Base-by-base conservation (phyloP, 2,888 invertebrate species). In the Metellina segmentata region DNA sequence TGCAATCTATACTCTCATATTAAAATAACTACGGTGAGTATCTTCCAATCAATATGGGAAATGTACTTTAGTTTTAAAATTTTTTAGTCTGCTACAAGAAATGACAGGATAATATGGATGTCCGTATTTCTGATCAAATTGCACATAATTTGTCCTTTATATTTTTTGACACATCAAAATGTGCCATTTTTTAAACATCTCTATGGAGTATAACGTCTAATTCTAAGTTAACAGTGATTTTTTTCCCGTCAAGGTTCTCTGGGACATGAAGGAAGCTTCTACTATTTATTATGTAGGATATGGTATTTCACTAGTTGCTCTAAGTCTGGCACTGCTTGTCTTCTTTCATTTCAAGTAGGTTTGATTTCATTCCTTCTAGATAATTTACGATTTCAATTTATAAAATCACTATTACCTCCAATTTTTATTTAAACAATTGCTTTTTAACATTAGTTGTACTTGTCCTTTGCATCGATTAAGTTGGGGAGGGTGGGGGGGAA, bases 301-400 rank as follows among this genome's bases (percentile, higher is more conserved):
- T 95, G 96, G 97, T 89, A 95, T 98, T 93, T 98, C 98, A 93
- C 96, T 98, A 85, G 96, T 97, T 81, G 97, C 97, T n/a, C 96
- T 98, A 89, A 96, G 97, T 81, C 95, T 98, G 90, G 98, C 98
- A 51, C 97, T 98, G 94, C 96, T 96, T 95, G 98, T 98, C 94
- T 98, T 98, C 95, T 95, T 97, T 93, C 97, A 97, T 95, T 98
- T 97, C 96, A 98, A 98, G 98, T 98, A 95, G 97, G 77, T 19
- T 49, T 4, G 34, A 34, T 4, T 34, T 34, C 34, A 34, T 34
- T 34, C 34, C 34, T 34, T 34, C 34, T 2, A 34, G 34, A 34
- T 34, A 34, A 34, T 34, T 34, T 34, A 34, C 34, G 4, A 34
- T 34, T n/a, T n/a, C n/a, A n/a, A n/a, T n/a, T n/a, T n/a, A n/a